Evolutionary conservation across 2,113 vertebrate species (phyloP).

Genomic region (Odontesthes bonariensis): DNA sequence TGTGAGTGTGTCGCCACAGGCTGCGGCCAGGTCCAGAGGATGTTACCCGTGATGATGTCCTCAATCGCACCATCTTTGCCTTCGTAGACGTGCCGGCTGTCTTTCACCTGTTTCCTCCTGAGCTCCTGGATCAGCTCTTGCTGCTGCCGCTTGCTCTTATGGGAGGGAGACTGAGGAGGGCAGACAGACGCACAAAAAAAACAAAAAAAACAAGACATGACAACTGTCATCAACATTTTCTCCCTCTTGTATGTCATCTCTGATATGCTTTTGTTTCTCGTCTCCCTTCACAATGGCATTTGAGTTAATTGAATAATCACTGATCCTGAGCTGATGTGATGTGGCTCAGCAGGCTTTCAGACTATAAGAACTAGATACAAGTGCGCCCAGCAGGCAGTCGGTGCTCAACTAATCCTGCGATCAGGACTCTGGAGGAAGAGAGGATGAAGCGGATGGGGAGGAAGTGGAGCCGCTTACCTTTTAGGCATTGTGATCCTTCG

Average conservation of each 20-base stretch:
- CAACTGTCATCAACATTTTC: not conserved
- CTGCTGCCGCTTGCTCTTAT: constrained; percentile 92
- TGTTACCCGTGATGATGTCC: constrained; percentile 96
- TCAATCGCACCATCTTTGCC: constrained; percentile 97
- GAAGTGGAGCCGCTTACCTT: constrained; percentile 29
- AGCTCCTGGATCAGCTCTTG: constrained; percentile 95
- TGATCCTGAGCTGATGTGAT: constrained; percentile 48
- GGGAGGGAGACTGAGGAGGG: constrained; percentile 80
- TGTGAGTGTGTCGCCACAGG: constrained; percentile 8
- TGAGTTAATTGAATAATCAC: constrained; percentile 38
- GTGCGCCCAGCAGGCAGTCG: constrained; percentile 10
- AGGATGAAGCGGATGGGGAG: constrained; percentile 24
- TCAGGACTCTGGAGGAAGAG: constrained; percentile 35
- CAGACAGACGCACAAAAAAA: constrained; percentile 23
- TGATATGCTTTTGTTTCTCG: not conserved
- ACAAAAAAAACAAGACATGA: not conserved
- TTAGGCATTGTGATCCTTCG: constrained; percentile 18
- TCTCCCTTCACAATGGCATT: not conserved
- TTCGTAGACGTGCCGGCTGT: constrained; percentile 95
- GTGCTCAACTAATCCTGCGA: constrained; percentile 50
- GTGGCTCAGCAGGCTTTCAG: constrained; percentile 47
- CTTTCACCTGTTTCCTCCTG: constrained; percentile 93
- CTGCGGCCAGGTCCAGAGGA: constrained; percentile 14
- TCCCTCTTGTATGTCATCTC: not conserved
- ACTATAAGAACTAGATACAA: constrained; percentile 43